Percentiles rank a stretch among this genome's conserved stretches.
phyloP scores from a whole-genome alignment of 2,888 invertebrate genomes.

The Hylaea fasciaria region DNA sequence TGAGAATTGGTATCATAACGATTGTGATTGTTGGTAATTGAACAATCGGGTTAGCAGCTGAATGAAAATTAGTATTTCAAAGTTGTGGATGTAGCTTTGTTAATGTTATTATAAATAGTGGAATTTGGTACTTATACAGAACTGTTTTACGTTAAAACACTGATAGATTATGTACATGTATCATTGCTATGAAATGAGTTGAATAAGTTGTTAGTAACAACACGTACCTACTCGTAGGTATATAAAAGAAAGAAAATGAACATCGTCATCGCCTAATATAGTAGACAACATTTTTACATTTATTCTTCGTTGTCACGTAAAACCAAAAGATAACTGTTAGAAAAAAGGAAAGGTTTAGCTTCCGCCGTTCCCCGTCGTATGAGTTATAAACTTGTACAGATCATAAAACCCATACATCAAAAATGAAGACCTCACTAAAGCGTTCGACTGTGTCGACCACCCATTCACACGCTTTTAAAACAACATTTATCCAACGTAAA shows the following conservation, averaged over 20 bases:
- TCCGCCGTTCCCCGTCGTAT: constrained; percentile 34
- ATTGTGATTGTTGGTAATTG: constrained; percentile 34
- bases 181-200: too few relatives aligned
- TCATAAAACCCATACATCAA: constrained; percentile 37
- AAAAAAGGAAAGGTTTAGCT: constrained; percentile 29
- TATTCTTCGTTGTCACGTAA: background rate
- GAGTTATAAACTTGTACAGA: constrained; percentile 38
- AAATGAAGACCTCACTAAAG: constrained; percentile 54
- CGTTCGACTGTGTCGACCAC: constrained; percentile 66
- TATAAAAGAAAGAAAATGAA: too few relatives aligned
- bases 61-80: constrained; percentile 35
- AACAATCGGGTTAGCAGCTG: constrained; percentile 35
- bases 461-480: constrained; percentile 54
- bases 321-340: constrained; percentile 11
- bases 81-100: constrained; percentile 23
- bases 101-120: background rate
- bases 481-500: constrained; percentile 57
- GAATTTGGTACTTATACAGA: background rate
- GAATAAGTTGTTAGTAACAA: too few relatives aligned
- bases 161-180: too few relatives aligned
- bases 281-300: background rate
- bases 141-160: background rate
- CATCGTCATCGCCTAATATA: background rate
- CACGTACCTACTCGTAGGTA: too few relatives aligned
- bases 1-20: constrained; percentile 46